These are phyloP conservation scores for Eurosta solidaginis DNA, from an alignment of 1,140 invertebrate species.

Conservation along the genomic window DNA sequence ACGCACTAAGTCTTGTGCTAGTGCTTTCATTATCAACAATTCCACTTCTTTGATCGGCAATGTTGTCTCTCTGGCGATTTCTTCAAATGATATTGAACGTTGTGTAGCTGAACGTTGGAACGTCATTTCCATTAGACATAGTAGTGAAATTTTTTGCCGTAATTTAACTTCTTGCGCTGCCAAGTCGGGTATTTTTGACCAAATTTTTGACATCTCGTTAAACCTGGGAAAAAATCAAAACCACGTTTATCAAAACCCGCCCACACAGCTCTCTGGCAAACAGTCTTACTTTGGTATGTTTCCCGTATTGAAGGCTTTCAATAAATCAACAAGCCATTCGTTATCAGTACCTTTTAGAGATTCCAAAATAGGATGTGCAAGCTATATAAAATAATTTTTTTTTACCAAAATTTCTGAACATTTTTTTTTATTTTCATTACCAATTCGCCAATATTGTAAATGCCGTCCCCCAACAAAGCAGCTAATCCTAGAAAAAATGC, in stretches of 20 bases:
- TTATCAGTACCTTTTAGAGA: constrained; percentile 81
- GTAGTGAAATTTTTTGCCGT: constrained; percentile 89
- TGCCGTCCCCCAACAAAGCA: constrained; percentile 90
- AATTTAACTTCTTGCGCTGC: constrained; percentile 82
- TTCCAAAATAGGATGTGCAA: constrained; percentile 92
- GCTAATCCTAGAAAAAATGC: constrained; percentile 93
- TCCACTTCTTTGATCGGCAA: constrained; percentile 88
- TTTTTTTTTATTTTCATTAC: constrained; percentile 60
- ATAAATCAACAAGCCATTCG: constrained; percentile 86
- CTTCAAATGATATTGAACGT: constrained; percentile 83
- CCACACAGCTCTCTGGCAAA: background rate
- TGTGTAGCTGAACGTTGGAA: constrained; percentile 74
- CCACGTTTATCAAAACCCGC: background rate
- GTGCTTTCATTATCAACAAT: constrained; percentile 95
- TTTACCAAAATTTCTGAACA: background rate
- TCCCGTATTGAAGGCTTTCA: constrained; percentile 92
- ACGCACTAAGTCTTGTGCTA: constrained; percentile 91
- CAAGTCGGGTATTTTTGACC: constrained; percentile 85
- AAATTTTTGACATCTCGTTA: constrained; percentile 80
- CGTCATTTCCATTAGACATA: constrained; percentile 96
- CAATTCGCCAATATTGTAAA: constrained; percentile 97
- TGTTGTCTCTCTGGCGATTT: constrained; percentile 86
- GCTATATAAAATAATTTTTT: constrained; percentile 59
- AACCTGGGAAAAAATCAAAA: constrained; percentile 64
- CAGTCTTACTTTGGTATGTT: constrained; percentile 70